A percentile compares a stretch with the other conserved stretches of the same genome.
These are phyloP conservation scores for Etheostoma nigrum DNA, from an alignment of 2,797 vertebrate species.

Conservation along the genomic window DNA sequence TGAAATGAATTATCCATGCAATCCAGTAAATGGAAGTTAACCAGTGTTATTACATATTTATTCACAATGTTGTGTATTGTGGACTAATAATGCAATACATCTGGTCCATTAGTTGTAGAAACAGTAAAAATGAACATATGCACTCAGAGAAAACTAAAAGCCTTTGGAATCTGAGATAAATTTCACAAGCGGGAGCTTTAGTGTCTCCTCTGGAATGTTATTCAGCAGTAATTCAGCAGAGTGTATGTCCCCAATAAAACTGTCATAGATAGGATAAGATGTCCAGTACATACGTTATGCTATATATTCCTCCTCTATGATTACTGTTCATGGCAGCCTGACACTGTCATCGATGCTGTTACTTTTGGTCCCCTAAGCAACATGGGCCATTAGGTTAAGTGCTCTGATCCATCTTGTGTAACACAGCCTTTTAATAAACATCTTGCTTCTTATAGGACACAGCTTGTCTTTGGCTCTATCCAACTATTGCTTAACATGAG, in stretches of 20 bases:
- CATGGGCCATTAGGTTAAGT: conserved; percentile 64
- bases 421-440: conserved; percentile 63
- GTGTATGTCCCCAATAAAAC: conserved; percentile 48
- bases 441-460: conserved; percentile 41
- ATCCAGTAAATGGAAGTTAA: conserved; percentile 29
- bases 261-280: conserved; percentile 36
- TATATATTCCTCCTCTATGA: conserved; percentile 29
- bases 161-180: conserved; percentile 60
- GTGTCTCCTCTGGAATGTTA: conserved; percentile 68
- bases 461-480: conserved; percentile 28
- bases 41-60: conserved; percentile 26
- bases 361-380: conserved; percentile 45
- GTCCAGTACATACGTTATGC: conserved; percentile 16
- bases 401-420: conserved; percentile 47
- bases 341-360: conserved; percentile 28
- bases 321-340: conserved; percentile 24
- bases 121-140: conserved; percentile 19
- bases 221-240: conserved; percentile 61
- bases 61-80: conserved; percentile 15
- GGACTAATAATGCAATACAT: conserved; percentile 49
- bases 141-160: conserved; percentile 61
- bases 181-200: conserved; percentile 49
- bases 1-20: conserved; percentile 18
- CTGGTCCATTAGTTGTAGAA: conserved; percentile 37
- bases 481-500: conserved; percentile 36